Evolutionary conservation across 2,797 vertebrate species (phyloP).

Genomic region (Denticeps clupeoides): DNA sequence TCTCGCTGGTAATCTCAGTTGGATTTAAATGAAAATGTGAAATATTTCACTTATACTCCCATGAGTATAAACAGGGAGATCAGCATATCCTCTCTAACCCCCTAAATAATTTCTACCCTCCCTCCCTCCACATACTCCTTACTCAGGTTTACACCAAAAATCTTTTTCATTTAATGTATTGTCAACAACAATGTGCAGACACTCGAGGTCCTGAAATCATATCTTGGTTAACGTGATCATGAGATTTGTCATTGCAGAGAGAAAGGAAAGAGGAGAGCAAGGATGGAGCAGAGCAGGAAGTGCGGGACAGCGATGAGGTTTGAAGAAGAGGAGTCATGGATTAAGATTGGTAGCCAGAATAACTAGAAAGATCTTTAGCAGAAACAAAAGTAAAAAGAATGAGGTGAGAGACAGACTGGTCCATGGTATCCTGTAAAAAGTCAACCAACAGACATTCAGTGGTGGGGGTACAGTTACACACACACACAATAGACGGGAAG

Average conservation of each 20-base stretch:
- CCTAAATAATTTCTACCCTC: too few relatives aligned
- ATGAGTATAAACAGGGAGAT: too few relatives aligned
- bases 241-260: too few relatives aligned
- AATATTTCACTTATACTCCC: slow-evolving; percentile 32
- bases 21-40: slow-evolving; percentile 59
- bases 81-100: too few relatives aligned
- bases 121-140: too few relatives aligned
- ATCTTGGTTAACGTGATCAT: too few relatives aligned
- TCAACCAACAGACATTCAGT: slow-evolving; percentile 42
- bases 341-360: slow-evolving; percentile 44
- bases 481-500: slow-evolving; percentile 61
- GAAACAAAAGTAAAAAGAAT: slow-evolving; percentile 13
- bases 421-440: slow-evolving; percentile 11
- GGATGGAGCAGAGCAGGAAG: slow-evolving; percentile 10
- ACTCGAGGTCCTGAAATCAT: too few relatives aligned
- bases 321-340: too few relatives aligned
- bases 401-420: slow-evolving; percentile 18
- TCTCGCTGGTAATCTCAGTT: slow-evolving; percentile 45
- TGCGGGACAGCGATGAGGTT: slow-evolving; percentile 41
- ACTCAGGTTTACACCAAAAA: too few relatives aligned
- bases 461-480: slow-evolving; percentile 36
- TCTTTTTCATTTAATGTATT: too few relatives aligned
- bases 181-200: too few relatives aligned
- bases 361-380: too few relatives aligned
- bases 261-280: slow-evolving; percentile 5